Percentiles rank a stretch among this genome's conserved stretches.
Evolutionary conservation across 2,888 invertebrate species (phyloP).

Genomic region (Pherbina coryleti): DNA sequence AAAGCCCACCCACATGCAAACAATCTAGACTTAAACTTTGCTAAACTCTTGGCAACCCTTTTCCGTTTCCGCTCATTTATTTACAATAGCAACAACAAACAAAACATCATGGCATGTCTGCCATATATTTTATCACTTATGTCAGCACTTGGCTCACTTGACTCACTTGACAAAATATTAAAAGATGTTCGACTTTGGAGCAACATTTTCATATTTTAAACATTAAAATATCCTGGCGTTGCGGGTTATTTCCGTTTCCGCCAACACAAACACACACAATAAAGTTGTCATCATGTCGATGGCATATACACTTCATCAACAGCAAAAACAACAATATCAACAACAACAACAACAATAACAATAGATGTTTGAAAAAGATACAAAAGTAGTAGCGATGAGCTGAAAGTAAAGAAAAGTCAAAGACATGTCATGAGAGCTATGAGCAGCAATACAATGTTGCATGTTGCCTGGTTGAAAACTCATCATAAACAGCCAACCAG

Average conservation of each 20-base stretch:
- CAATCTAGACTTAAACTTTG: not conserved
- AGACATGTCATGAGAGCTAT: no score
- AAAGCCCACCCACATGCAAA: not conserved
- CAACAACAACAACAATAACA: no score
- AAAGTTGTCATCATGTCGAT: not conserved
- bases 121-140: not conserved
- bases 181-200: not conserved
- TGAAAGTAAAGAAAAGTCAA: not conserved
- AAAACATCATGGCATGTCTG: not conserved
- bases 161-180: not conserved
- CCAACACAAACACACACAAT: not conserved
- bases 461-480: not conserved
- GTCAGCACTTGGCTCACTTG: constrained; percentile 4
- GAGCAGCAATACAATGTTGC: no score
- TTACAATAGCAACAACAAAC: not conserved
- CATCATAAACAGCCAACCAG: not conserved
- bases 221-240: not conserved
- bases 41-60: not conserved
- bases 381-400: not conserved
- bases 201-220: not conserved
- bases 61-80: constrained; percentile 21
- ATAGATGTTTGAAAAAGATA: no score
- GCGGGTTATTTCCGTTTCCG: constrained; percentile 10
- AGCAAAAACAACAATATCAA: no score
- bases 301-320: not conserved